Evolutionary conservation across 2,113 vertebrate species (phyloP), one percentile per base, ranked within the genome.

Genomic region (Clarias batrachus): DNA sequence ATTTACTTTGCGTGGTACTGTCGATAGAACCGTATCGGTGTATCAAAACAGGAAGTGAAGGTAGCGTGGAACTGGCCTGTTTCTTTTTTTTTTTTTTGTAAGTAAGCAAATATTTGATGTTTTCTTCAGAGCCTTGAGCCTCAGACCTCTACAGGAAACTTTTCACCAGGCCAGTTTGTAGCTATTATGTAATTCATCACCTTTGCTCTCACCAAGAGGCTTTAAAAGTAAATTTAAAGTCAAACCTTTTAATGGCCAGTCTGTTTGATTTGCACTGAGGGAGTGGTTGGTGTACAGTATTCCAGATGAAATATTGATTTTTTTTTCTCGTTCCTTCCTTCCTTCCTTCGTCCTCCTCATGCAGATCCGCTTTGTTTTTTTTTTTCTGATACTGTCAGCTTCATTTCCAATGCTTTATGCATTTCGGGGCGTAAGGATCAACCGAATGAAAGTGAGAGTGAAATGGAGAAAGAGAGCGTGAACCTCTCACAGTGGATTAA

Each of bases 241-340:
- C 74, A 81, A 89, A 79, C 48, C 25, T 85, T 85, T 77, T 82
- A 85, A 57, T 71, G 71, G 21, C 25, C 65, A 63, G 85, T 79
- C 70, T 83, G 84, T 89, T 89, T 87, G 86, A 89, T 89, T 73
- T 87, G 87, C 54, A 66, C 88, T 78, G 30, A 30, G 83, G 80
- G 83, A 89, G 84, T 70, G 62, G 56, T 63, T 48, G 80, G 73
- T 60, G n/a, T 89, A 85, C 86, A 86, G 77, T 65, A 87, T 86
- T 85, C 79, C 6, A 54, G 80, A 88, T 89, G 37, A 90, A 90
- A 89, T 88, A 89, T 90, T 87, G 85, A 89, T 86, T 86, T 27
- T 83, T 57, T 27, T 86, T 86, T 27, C 80, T 57, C 56, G 87
- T 14, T 33, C 14, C 10, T 1, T 19, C 71, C 68, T 48, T 8